These are phyloP conservation scores for Alcedo atthis DNA, from an alignment of 2,797 vertebrate species.

Conservation along the genomic window DNA sequence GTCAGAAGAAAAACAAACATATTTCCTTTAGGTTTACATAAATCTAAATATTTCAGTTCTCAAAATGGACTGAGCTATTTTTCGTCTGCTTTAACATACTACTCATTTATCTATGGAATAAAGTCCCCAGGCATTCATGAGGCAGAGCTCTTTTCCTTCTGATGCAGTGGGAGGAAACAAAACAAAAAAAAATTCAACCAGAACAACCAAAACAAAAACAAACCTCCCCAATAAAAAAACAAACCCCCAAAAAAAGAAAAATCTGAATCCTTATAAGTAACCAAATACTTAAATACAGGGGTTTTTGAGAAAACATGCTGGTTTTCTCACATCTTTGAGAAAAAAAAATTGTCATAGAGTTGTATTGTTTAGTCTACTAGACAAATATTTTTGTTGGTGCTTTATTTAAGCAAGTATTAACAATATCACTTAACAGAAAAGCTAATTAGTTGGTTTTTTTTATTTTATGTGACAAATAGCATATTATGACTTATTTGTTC, in stretches of 20 bases:
- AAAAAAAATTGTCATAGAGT: neutral
- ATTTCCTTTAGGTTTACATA: neutral
- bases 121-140: neutral
- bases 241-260: no score
- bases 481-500: neutral
- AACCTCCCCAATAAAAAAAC: no score
- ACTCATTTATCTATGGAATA: neutral
- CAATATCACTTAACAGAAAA: neutral
- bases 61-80: neutral
- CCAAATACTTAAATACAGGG: neutral
- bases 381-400: neutral
- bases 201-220: no score
- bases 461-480: neutral
- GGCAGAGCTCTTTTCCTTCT: neutral
- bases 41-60: neutral
- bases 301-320: neutral
- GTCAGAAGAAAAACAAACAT: neutral
- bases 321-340: neutral
- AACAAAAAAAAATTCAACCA: no score
- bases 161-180: neutral
- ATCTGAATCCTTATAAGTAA: neutral
- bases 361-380: neutral
- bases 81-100: neutral
- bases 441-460: neutral
- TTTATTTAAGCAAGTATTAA: neutral